Evolutionary conservation across 1,140 invertebrate genomes (phyloP).

Genomic region (Lucilia cuprina): DNA sequence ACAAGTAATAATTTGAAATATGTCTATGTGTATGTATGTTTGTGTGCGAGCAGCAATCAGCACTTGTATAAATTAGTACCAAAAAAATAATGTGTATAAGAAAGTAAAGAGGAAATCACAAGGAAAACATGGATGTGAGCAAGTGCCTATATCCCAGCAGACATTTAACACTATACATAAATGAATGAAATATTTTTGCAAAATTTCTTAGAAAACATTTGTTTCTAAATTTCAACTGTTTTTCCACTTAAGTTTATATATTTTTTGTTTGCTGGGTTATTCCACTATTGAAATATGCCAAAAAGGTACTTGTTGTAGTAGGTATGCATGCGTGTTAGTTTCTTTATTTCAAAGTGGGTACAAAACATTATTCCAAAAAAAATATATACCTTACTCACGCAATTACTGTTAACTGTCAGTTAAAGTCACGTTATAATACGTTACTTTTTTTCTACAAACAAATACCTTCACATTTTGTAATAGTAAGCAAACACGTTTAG

Average conservation of each 20-base stretch:
- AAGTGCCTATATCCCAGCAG: too few relatives aligned
- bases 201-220: too few relatives aligned
- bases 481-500: too few relatives aligned
- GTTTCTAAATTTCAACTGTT: too few relatives aligned
- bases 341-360: conserved; percentile 19
- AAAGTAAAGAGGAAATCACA: not conserved
- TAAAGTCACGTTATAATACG: conserved; percentile 24
- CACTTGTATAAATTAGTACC: not conserved
- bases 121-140: not conserved
- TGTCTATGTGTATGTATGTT: too few relatives aligned
- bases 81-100: not conserved
- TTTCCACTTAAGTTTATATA: too few relatives aligned
- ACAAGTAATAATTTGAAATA: not conserved
- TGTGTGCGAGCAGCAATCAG: not conserved
- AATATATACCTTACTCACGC: not conserved
- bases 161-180: too few relatives aligned
- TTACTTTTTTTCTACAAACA: too few relatives aligned
- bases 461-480: too few relatives aligned
- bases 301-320: not conserved
- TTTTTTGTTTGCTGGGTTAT: too few relatives aligned
- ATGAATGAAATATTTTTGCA: too few relatives aligned
- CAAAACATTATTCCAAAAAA: not conserved
- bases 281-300: not conserved
- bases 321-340: not conserved
- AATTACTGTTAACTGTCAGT: conserved; percentile 24